These are phyloP conservation scores for Drosophila kohkoa DNA, from an alignment of 1,140 invertebrate species.

Conservation along the genomic window DNA sequence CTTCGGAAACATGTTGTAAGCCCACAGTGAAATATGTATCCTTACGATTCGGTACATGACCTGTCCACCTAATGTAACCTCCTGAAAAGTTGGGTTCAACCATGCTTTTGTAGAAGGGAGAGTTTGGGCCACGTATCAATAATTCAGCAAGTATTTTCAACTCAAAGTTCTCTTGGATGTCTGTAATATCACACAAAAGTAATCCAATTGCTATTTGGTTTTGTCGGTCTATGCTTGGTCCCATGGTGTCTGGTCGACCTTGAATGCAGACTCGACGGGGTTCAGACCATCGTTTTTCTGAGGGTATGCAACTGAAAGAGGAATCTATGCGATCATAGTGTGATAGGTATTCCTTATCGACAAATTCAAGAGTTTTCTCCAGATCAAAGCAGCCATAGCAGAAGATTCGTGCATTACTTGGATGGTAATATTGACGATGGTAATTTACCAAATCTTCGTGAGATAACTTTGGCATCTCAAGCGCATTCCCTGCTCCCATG, in stretches of 20 bases:
- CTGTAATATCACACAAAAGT: slow-evolving; percentile 91
- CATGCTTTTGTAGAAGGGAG: slow-evolving; percentile 94
- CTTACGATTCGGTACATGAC: slow-evolving; percentile 89
- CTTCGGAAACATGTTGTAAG: slow-evolving; percentile 90
- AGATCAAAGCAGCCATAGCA: slow-evolving; percentile 97
- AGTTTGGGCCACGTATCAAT: slow-evolving; percentile 93
- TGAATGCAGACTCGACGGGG: slow-evolving; percentile 88
- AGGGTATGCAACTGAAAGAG: slow-evolving; percentile 88
- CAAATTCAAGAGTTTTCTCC: slow-evolving; percentile 90
- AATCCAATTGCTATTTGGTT: slow-evolving; percentile 92
- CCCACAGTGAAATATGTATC: slow-evolving; percentile 94
- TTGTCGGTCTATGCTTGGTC: slow-evolving; percentile 91
- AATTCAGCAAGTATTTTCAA: slow-evolving; percentile 91
- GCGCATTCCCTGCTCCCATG: slow-evolving; percentile 95
- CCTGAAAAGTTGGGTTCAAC: slow-evolving; percentile 94
- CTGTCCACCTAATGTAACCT: slow-evolving; percentile 90
- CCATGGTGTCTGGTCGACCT: slow-evolving; percentile 92
- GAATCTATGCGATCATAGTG: slow-evolving; percentile 86
- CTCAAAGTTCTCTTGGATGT: slow-evolving; percentile 92
- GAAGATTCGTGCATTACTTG: slow-evolving; percentile 95
- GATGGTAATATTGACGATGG: slow-evolving; percentile 95
- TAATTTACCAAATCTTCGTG: slow-evolving; percentile 93
- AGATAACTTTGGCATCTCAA: slow-evolving; percentile 93
- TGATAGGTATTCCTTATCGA: slow-evolving; percentile 91
- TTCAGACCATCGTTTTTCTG: slow-evolving; percentile 90